phyloP scores from a whole-genome alignment of 2,797 vertebrate genomes.

The Poliocrania exsul region DNA sequence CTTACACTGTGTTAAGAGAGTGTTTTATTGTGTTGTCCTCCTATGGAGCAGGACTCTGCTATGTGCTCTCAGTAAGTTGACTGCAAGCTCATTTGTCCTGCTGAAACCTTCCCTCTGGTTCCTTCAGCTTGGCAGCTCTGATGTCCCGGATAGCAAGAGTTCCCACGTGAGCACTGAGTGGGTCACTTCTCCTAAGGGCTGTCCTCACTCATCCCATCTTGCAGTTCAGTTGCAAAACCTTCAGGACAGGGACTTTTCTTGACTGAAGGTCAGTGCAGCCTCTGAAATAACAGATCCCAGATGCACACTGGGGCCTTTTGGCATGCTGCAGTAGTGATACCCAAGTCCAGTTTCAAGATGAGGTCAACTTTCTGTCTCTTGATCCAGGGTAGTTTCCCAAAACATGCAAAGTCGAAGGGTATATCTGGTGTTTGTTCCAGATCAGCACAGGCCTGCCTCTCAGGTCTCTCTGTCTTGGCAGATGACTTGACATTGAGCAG shows the following conservation, averaged over 20 bases:
- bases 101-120: background rate
- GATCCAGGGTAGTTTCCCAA: background rate
- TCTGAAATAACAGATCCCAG: background rate
- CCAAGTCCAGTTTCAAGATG: background rate
- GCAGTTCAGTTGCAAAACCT: background rate
- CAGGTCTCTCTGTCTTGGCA: background rate
- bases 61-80: background rate
- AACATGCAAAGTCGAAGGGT: background rate
- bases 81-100: background rate
- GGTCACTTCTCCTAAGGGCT: background rate
- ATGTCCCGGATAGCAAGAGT: background rate
- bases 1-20: background rate
- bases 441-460: background rate
- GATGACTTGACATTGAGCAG: background rate
- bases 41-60: background rate
- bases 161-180: background rate
- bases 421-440: background rate
- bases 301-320: accelerated
- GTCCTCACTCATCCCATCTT: background rate
- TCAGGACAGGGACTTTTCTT: background rate
- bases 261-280: background rate
- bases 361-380: background rate
- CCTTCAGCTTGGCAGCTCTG: background rate
- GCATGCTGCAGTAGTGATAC: background rate
- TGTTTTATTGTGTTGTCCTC: background rate